These are phyloP conservation scores for Xyrauchen texanus DNA, from an alignment of 2,113 vertebrate species.

Conservation along the genomic window DNA sequence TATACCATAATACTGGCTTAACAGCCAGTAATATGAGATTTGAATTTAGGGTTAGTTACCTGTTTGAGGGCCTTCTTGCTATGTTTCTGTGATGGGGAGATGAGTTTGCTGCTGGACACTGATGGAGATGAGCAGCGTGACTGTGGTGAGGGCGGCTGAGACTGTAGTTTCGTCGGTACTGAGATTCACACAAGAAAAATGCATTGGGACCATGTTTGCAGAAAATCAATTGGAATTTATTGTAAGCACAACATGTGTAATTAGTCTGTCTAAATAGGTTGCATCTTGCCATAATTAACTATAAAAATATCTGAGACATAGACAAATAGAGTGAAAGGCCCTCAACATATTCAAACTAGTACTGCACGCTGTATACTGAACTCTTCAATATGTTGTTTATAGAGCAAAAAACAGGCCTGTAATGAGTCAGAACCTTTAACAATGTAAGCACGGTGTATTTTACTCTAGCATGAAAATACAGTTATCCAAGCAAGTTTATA, in stretches of 20 bases:
- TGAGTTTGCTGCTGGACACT: constrained; percentile 84
- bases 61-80: constrained; percentile 98
- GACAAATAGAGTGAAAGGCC: no score
- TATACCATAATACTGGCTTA: no score
- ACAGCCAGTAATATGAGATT: not conserved
- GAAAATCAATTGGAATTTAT: constrained; percentile 49
- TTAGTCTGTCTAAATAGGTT: no score
- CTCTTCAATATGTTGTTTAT: no score
- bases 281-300: no score
- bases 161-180: constrained; percentile 88
- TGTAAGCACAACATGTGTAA: no score
- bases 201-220: constrained; percentile 20
- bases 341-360: no score
- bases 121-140: constrained; percentile 88
- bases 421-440: no score
- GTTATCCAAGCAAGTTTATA: not conserved
- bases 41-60: constrained; percentile 68
- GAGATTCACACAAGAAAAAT: constrained; percentile 46
- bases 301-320: no score
- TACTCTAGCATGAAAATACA: not conserved
- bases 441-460: not conserved
- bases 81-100: constrained; percentile 97
- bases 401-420: no score
- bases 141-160: constrained; percentile 89
- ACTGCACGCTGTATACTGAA: no score